Base-by-base conservation (phyloP, 2,113 vertebrate species). In the Ailuropoda melanoleuca region DNA sequence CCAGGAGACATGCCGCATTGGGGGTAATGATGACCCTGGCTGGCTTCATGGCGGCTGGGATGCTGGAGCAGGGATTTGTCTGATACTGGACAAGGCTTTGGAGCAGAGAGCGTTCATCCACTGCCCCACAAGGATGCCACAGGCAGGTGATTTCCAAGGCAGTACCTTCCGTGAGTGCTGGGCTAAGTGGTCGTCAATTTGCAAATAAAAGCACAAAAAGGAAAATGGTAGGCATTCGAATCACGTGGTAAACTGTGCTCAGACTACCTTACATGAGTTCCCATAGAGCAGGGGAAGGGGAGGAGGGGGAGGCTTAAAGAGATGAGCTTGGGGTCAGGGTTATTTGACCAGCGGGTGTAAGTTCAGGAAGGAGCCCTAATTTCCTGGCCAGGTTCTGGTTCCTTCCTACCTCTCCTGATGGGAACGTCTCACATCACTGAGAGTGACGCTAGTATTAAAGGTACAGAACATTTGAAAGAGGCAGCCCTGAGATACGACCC, bases 101-200 rank as follows among this genome's bases (percentile, higher is more conserved):
- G 34, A 24, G 55, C 11, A 39, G 56, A 75, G 17, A 62, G 43
- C 15, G 31, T 23, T 34, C 37, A 10, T 46, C 31, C 5, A 4
- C 53, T 1, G 24, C 29, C 39, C n/a, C 18, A 13, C 48, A 12
- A 24, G 64, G 53, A n/a, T 3, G n/a, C 50, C 77, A 50, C 13
- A 81, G 29, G 34, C 13, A n/a, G 55, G 1, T 15, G 29, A 77
- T n/a, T 75, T 53, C 34, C 46, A 66, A 39, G 7, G 17, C 7
- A 0, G 4, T 17, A 21, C 6, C 43, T 29, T n/a, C 90, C 39
- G 0, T 0, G 6, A 60, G 31, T 7, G 23, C 66, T 4, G 68
- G 55, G 8, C 50, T 18, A 8, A 82, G 53, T 12, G 15, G 55
- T 24, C 8, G 1, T 53, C 34, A 5, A 70, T 23, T 31, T 18